Conservation (phyloP, 2,113 vertebrate species). For the Hydrolagus affinis region DNA sequence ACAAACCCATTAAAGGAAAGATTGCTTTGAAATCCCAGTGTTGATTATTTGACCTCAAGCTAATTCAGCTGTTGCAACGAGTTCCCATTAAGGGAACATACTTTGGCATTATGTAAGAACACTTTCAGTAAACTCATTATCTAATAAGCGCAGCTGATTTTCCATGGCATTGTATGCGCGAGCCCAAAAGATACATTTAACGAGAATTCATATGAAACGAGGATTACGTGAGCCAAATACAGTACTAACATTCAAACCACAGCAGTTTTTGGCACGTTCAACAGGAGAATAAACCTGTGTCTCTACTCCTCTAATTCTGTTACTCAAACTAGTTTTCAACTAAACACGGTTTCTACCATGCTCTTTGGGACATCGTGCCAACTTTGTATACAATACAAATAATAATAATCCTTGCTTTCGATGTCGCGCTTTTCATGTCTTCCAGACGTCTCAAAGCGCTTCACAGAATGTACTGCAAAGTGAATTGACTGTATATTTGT, state of each 20-base stretch:
- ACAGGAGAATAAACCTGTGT: neutral
- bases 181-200: conserved; percentile 1
- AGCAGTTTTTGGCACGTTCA: neutral
- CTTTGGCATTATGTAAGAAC: neutral
- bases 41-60: conserved; percentile 1
- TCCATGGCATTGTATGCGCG: neutral
- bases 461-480: too few relatives aligned
- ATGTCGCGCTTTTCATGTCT: too few relatives aligned
- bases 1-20: neutral
- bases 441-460: too few relatives aligned
- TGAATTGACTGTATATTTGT: too few relatives aligned
- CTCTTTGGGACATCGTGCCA: too few relatives aligned
- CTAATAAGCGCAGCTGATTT: neutral
- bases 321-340: too few relatives aligned
- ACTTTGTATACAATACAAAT: too few relatives aligned
- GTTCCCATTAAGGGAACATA: neutral
- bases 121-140: conserved; percentile 22
- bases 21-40: conserved; percentile 18
- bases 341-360: too few relatives aligned
- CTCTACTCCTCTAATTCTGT: neutral
- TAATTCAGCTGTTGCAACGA: neutral
- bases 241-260: neutral
- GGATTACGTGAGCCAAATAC: neutral
- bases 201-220: neutral
- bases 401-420: too few relatives aligned